These are phyloP conservation scores for Phalanger gymnotis DNA, from an alignment of 2,797 vertebrate genomes.

Conservation along the genomic window DNA sequence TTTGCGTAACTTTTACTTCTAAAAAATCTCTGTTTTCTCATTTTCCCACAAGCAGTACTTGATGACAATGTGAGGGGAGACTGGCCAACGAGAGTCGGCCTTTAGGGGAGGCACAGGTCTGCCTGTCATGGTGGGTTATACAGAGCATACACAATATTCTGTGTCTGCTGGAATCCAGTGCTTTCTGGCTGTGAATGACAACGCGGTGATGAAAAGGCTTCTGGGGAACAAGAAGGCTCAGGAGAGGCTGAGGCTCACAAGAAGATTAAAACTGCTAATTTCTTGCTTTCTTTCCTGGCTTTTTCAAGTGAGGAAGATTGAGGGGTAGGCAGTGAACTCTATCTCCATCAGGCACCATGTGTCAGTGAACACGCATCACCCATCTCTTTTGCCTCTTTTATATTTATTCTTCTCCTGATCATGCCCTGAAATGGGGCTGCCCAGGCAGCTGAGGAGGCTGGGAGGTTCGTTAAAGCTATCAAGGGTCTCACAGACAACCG, in stretches of 20 bases:
- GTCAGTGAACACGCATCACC: not conserved
- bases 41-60: too few species aligned
- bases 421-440: not conserved
- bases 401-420: not conserved
- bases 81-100: too few species aligned
- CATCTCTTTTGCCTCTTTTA: not conserved
- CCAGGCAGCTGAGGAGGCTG: not conserved
- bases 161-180: not conserved
- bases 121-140: not conserved
- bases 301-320: not conserved
- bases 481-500: not conserved
- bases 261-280: not conserved
- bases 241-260: not conserved
- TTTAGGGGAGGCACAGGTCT: not conserved
- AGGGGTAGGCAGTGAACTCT: fast-evolving
- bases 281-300: not conserved
- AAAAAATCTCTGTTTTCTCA: too few species aligned
- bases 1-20: too few species aligned
- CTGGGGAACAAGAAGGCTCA: not conserved
- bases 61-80: too few species aligned
- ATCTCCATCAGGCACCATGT: not conserved
- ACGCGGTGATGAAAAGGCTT: not conserved
- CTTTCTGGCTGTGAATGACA: not conserved
- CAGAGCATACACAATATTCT: not conserved
- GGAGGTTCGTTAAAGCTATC: not conserved